Evolutionary conservation across 2,797 vertebrate genomes (phyloP).

Genomic region (Siniperca scherzeri): DNA sequence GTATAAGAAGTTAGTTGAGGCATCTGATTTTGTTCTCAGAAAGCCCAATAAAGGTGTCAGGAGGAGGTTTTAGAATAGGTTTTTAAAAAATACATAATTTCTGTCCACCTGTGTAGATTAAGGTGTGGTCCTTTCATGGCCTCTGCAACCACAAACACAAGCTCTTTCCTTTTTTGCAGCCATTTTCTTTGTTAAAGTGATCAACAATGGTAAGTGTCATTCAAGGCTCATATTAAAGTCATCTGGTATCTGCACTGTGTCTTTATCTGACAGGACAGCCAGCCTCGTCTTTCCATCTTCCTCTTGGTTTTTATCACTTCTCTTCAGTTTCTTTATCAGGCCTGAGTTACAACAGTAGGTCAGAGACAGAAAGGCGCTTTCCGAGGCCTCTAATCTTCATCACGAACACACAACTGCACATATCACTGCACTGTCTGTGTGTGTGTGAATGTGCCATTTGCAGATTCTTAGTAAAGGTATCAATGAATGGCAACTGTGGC

Average conservation of each 20-base stretch:
- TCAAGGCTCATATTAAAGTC: slow-evolving; percentile 27
- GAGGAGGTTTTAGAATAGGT: not conserved
- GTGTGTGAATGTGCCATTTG: not conserved
- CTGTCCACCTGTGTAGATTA: not conserved
- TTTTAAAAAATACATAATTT: not conserved
- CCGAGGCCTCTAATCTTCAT: slow-evolving; percentile 46
- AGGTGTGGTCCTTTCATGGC: not conserved
- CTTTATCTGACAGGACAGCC: slow-evolving; percentile 34
- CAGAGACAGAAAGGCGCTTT: slow-evolving; percentile 21
- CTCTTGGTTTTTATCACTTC: slow-evolving; percentile 42
- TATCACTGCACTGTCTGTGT: not conserved
- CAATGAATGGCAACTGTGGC: no score
- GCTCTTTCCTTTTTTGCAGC: not conserved
- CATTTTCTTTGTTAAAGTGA: not conserved
- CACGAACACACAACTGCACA: slow-evolving; percentile 20
- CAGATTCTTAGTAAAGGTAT: no score
- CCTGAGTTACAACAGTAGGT: slow-evolving; percentile 51
- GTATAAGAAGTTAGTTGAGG: not conserved
- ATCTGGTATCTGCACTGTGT: slow-evolving; percentile 13
- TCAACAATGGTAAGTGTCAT: not conserved
- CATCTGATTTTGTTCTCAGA: not conserved
- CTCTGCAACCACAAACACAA: not conserved
- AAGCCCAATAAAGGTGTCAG: not conserved
- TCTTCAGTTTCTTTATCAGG: slow-evolving; percentile 41
- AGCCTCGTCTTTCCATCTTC: slow-evolving; percentile 18